Conservation (phyloP, 2,888 invertebrate species). For the Drosophila rubida region DNA sequence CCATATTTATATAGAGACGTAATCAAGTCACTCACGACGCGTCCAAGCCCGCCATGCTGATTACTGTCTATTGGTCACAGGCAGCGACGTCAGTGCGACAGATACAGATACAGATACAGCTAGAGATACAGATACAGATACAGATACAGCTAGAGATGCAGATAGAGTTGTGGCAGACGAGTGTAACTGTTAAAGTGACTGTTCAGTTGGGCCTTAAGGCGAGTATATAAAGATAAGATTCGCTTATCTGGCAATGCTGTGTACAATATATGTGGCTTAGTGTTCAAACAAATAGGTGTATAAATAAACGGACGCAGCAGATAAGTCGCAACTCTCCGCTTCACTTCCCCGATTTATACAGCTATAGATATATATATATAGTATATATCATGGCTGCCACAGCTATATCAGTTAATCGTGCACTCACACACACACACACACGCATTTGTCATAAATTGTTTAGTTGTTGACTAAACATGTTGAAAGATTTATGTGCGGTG, state of each 20-base stretch:
- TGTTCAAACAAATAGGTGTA: slow-evolving; percentile 80
- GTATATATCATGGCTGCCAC: slow-evolving; percentile 11
- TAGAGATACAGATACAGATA: slow-evolving; percentile 19
- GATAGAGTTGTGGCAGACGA: background rate
- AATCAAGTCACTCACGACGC: slow-evolving; percentile 73
- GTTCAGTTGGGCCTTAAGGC: slow-evolving; percentile 34
- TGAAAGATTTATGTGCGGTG: slow-evolving; percentile 75
- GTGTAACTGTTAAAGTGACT: background rate
- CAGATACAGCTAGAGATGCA: slow-evolving; percentile 10
- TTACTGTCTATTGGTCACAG: slow-evolving; percentile 69
- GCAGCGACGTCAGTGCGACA: slow-evolving; percentile 10
- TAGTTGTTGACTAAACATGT: slow-evolving; percentile 82
- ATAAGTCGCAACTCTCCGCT: slow-evolving; percentile 45
- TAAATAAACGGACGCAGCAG: slow-evolving; percentile 67
- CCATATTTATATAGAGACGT: slow-evolving; percentile 81
- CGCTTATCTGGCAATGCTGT: slow-evolving; percentile 55
- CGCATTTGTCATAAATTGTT: slow-evolving; percentile 73
- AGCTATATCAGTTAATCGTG: slow-evolving; percentile 73
- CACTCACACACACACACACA: slow-evolving; percentile 30
- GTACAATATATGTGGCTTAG: slow-evolving; percentile 55
- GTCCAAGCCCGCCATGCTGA: slow-evolving; percentile 45
- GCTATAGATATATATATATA: slow-evolving; percentile 48
- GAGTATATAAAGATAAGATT: slow-evolving; percentile 61
- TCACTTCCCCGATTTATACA: slow-evolving; percentile 14
- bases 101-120: slow-evolving; percentile 13